phyloP scores from a whole-genome alignment of 2,113 vertebrate genomes.

The Nesoenas mayeri region DNA sequence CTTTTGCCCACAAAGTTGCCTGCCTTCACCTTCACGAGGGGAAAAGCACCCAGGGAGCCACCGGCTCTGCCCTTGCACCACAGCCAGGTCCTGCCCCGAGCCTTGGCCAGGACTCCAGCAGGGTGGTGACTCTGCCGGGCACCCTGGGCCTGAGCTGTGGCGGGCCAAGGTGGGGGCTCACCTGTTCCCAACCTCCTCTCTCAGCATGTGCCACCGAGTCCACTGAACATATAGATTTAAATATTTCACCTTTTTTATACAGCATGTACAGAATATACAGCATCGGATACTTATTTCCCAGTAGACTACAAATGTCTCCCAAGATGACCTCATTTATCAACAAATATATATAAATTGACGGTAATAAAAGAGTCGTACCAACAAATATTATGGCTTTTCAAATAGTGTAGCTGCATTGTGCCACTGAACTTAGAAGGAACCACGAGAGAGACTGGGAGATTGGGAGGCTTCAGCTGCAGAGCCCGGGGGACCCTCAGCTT shows the following conservation, averaged over 20 bases:
- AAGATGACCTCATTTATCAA: constrained; percentile 42
- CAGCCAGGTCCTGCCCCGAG: background rate
- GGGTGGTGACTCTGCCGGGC: background rate
- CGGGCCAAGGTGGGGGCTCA: background rate
- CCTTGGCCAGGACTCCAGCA: background rate
- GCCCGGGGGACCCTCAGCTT: background rate
- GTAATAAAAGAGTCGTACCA: constrained; percentile 68
- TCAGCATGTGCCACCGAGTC: background rate
- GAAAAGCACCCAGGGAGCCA: background rate
- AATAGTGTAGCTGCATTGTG: constrained; percentile 64
- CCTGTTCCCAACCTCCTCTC: background rate
- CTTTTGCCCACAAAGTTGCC: background rate
- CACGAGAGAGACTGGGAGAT: constrained; percentile 52
- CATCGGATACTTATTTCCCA: background rate
- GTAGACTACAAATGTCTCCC: constrained; percentile 41
- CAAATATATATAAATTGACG: constrained; percentile 40
- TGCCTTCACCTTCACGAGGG: fast-evolving
- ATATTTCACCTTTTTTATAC: constrained; percentile 39
- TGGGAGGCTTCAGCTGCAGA: background rate
- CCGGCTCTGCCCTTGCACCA: background rate
- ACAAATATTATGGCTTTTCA: constrained; percentile 78
- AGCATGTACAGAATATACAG: constrained; percentile 57
- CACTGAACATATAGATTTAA: background rate
- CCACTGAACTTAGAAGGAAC: constrained; percentile 30
- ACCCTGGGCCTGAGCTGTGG: background rate